phyloP scores from a whole-genome alignment of 2,113 vertebrate species.

The Pterocles gutturalis region DNA sequence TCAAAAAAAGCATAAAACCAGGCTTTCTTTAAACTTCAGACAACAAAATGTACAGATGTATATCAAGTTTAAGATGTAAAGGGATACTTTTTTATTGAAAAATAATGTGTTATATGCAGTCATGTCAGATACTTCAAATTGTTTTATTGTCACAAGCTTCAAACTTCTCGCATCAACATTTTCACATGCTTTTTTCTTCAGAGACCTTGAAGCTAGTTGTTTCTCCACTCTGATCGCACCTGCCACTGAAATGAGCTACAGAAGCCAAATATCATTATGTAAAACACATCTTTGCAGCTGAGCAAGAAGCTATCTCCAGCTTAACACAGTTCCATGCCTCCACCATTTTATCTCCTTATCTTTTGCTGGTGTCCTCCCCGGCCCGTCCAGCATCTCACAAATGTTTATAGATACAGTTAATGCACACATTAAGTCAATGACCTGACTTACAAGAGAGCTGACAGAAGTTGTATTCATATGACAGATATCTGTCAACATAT shows the following conservation, averaged over 20 bases:
- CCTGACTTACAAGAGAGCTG: background rate
- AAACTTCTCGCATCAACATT: background rate
- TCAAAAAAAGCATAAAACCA: background rate
- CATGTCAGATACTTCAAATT: background rate
- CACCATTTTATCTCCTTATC: background rate
- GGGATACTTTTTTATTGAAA: background rate
- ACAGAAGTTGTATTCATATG: background rate
- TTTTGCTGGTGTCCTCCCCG: background rate
- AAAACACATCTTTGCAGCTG: background rate
- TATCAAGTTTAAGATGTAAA: background rate
- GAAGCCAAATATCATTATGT: accelerated
- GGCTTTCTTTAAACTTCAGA: background rate
- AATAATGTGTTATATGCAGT: accelerated
- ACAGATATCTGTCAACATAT: background rate
- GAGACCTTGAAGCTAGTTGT: background rate
- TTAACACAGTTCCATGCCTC: background rate
- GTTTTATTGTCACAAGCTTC: background rate
- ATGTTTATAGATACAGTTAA: background rate
- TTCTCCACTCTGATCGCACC: no score
- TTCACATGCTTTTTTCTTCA: background rate
- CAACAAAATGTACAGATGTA: background rate
- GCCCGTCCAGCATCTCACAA: background rate
- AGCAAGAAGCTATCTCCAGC: background rate
- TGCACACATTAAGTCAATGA: no score
- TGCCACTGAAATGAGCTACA: background rate